Base-by-base conservation (phyloP, 92 coral and sea anemone species). In the Palythoa grandiflora region DNA sequence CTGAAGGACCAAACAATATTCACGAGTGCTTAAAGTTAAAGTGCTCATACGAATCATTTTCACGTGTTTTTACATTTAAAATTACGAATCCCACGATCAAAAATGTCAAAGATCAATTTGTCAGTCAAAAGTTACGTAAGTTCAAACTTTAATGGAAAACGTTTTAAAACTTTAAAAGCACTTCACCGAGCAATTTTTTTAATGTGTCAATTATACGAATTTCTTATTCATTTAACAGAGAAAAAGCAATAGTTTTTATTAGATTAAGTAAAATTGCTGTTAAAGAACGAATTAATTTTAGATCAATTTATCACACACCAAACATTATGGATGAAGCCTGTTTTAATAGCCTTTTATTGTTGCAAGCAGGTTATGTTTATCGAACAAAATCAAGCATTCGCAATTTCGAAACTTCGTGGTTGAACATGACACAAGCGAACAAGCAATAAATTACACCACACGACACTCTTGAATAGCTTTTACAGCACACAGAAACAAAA, bases 81-180 rank as follows among this genome's bases (percentile, higher is more conserved):
- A 59, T 28, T 28, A 28, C 28, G 28, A 28, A 28, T 28, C 28
- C 28, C 28, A 28, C 28, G n/a, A 15, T 14, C 4, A 11, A 13
- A 59, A 59, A 14, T 3, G 16, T 59, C 19, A 72, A 79, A 72
- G 84, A 72, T 79, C 84, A 79, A 79, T 79, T 38, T 79, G 84
- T 79, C 84, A 59, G 84, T 65, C 84, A 57, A 57, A 79, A 37
- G 84, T 79, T 79, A 79, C 84, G 55, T 60, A 51, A 79, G 52
- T 37, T 38, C 57, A 37, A 16, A 9, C 16, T 51, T 53, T 54
- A 52, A 11, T 77, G n/a, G 61, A 16, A 54, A 54, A 36, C 19
- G 19, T 36, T 35, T n/a, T 36, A 12, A 51, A 11, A 21, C 36
- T 53, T 51, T 21, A 21, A 21, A 77, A 8, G 8, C 9, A 19